Base-by-base conservation (phyloP, 2,113 vertebrate genomes). In the Clarias magur region DNA sequence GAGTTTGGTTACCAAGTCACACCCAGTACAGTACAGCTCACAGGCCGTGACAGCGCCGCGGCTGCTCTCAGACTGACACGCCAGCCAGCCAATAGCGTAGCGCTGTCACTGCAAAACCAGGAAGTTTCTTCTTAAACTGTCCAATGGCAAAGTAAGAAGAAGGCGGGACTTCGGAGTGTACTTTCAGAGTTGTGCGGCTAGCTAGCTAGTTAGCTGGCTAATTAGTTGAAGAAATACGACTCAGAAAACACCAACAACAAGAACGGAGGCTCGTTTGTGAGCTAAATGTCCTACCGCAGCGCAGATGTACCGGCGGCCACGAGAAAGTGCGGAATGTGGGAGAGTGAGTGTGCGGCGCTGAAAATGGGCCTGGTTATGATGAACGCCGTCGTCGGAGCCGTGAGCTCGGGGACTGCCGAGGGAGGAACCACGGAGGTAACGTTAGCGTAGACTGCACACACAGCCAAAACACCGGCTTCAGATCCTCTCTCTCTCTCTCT, bases 371-470 rank as follows among this genome's bases (percentile, higher is more conserved):
- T 93, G 84, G 54, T 89, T 76, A 75, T 90, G 38, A 53, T 90
- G 83, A 91, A 87, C 76, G 72, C 89, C 82, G 85, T 59, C 68
- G 90, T 42, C 72, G 91, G 89, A 84, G 78, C 84, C 57, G 90
- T 92, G 63, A 87, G 68, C 80, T 62, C 90, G 65, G 89, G 86
- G 67, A 87, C 91, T 34, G 83, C 86, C 85, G 87, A 91, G 27
- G 88, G 91, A 83, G 85, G 84, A 72, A 38, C 60, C 54, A 34
- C 81, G 65, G 92, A 95, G 94, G 94, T 95, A 93, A 90, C 38
- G 34, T 48, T 67, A 42, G 81, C 70, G 60, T 80, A 48, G 59
- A 17, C 27, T 27, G 19, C 38, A 84, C 76, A 89, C 78, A 68
- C 30, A 12, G 73, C n/a, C 11, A 56, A 56, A 21, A 30, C 21